phyloP scores from a whole-genome alignment of 92 coral and sea anemone species.

The Galaxea fascicularis region DNA sequence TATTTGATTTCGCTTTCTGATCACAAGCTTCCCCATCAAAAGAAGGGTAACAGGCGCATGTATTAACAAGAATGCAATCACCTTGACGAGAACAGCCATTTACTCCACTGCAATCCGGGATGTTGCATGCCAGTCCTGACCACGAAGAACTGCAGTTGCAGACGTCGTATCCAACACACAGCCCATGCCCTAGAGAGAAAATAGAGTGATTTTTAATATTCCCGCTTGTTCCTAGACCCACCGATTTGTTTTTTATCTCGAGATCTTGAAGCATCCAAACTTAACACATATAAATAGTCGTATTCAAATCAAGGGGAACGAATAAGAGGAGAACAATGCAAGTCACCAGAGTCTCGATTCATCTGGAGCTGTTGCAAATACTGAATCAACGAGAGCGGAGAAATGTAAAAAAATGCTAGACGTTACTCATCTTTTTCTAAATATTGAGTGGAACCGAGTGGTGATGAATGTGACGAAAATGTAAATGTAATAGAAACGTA shows the following conservation, averaged over 20 bases:
- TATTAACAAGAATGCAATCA: slow-evolving; percentile 60
- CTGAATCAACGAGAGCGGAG: not conserved
- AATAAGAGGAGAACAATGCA: too few species aligned
- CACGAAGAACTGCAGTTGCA: slow-evolving; percentile 61
- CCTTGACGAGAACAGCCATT: slow-evolving; percentile 72
- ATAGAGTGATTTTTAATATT: not conserved
- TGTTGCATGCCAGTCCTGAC: slow-evolving; percentile 69
- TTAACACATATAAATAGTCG: not conserved
- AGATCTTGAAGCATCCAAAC: not conserved
- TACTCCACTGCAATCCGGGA: slow-evolving; percentile 65
- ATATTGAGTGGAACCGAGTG: not conserved
- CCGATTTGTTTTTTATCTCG: not conserved
- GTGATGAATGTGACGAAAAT: not conserved
- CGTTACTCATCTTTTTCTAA: not conserved
- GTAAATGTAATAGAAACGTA: too few species aligned
- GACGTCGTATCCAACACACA: slow-evolving; percentile 57
- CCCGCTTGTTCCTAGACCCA: not conserved
- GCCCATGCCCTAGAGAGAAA: slow-evolving; percentile 59
- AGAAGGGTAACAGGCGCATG: slow-evolving; percentile 65
- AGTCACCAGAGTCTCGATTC: too few species aligned
- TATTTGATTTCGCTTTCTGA: slow-evolving; percentile 47
- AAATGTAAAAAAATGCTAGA: not conserved
- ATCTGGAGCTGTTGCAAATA: too few species aligned
- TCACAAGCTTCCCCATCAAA: slow-evolving; percentile 68
- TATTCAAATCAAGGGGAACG: too few species aligned